A percentile compares a stretch with the other conserved stretches of the same genome.
These are phyloP conservation scores for Ammodytes dubius DNA, from an alignment of 2,113 vertebrate genomes.

Conservation along the genomic window DNA sequence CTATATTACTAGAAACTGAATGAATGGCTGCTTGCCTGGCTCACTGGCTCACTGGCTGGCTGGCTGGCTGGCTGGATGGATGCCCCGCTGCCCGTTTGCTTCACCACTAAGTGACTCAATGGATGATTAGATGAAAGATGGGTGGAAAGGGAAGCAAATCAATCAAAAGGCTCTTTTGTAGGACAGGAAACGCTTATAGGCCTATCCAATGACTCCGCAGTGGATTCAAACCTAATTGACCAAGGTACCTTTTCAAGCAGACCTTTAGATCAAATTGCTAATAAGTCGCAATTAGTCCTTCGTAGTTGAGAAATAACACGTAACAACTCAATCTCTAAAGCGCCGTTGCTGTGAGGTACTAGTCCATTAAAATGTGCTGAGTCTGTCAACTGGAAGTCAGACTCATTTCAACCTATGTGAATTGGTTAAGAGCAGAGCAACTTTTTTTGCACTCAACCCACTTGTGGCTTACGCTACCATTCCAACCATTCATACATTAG, in stretches of 20 bases:
- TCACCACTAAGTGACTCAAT: conserved; percentile 21
- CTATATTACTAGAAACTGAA: conserved; percentile 57
- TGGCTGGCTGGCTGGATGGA: conserved; percentile 13
- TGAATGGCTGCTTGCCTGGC: conserved; percentile 20
- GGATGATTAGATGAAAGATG: conserved; percentile 5
- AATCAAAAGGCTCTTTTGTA: conserved; percentile 7
- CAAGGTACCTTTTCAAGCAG: not conserved
- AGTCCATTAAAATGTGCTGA: conserved; percentile 19
- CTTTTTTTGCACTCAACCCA: too few relatives aligned
- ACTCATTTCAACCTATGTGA: conserved; percentile 2
- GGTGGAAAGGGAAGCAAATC: not conserved
- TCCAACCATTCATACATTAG: too few relatives aligned
- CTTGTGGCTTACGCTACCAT: too few relatives aligned
- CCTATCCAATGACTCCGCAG: not conserved
- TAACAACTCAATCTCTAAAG: not conserved
- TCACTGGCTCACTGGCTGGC: conserved; percentile 14
- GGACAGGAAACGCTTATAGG: not conserved
- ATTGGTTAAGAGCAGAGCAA: not conserved
- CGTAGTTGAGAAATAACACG: not conserved
- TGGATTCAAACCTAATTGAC: conserved; percentile 1
- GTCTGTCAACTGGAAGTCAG: conserved; percentile 2
- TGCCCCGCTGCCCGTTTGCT: not conserved
- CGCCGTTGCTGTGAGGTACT: not conserved
- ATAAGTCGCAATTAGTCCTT: not conserved
- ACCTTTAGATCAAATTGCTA: not conserved